Percentiles rank a stretch among this genome's conserved stretches.
phyloP scores from a whole-genome alignment of 1,140 invertebrate species.

The Bursaphelenchus mucronatus region DNA sequence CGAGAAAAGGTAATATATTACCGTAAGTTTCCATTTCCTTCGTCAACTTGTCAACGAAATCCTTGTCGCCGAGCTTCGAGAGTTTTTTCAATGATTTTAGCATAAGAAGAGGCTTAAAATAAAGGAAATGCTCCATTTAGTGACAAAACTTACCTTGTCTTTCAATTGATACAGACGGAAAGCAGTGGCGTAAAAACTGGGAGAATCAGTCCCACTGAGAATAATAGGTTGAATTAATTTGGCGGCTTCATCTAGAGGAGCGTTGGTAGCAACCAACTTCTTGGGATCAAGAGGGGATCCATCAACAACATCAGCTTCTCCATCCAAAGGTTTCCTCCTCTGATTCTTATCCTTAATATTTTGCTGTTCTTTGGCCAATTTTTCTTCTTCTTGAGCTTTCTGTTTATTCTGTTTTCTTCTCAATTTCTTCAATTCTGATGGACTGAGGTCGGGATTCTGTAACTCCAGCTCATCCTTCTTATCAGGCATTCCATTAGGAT shows the following conservation, averaged over 20 bases:
- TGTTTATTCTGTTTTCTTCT: constrained; percentile 27
- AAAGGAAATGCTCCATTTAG: constrained; percentile 4
- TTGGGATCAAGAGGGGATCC: constrained; percentile 43
- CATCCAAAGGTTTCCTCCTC: constrained; percentile 32
- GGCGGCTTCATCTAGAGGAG: constrained; percentile 56
- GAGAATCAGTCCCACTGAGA: constrained; percentile 39
- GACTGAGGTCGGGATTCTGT: constrained; percentile 31
- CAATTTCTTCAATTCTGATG: constrained; percentile 37
- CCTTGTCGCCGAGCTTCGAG: constrained; percentile 32
- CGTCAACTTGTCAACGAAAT: not conserved
- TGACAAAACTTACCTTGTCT: constrained; percentile 41
- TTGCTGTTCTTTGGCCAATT: constrained; percentile 33
- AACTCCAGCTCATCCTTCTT: constrained; percentile 23
- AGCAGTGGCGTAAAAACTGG: constrained; percentile 41
- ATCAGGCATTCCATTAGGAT: constrained; percentile 31
- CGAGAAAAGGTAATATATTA: too few relatives aligned
- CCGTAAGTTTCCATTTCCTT: too few relatives aligned
- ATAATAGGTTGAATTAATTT: constrained; percentile 56
- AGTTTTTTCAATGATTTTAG: constrained; percentile 49
- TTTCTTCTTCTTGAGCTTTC: constrained; percentile 29
- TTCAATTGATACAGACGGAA: constrained; percentile 54
- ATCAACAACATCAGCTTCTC: constrained; percentile 46
- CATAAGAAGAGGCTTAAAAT: constrained; percentile 46
- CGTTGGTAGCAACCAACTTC: constrained; percentile 38
- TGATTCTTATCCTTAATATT: constrained; percentile 47